Evolutionary conservation across 2,888 invertebrate species (phyloP).

Genomic region (Tetropium fuscum): DNA sequence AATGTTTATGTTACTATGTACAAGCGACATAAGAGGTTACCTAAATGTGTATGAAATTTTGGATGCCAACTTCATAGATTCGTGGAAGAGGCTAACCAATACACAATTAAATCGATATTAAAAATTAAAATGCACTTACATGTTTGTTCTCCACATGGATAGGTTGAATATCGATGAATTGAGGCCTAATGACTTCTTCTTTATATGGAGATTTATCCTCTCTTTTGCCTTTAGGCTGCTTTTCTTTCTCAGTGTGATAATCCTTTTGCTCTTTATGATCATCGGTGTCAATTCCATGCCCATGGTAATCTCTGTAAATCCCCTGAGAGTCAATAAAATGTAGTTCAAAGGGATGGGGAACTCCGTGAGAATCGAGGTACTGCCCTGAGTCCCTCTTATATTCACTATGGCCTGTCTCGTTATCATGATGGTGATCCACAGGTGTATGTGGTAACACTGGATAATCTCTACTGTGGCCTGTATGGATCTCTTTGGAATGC

Average conservation of each 20-base stretch:
- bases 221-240: constrained; percentile 38
- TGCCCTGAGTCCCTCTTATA: constrained; percentile 56
- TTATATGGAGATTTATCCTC: constrained; percentile 50
- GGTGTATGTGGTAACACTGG: constrained; percentile 56
- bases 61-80: too few species aligned
- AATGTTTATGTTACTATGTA: too few species aligned
- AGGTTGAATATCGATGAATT: constrained; percentile 62
- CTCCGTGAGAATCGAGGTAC: constrained; percentile 62
- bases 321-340: constrained; percentile 65
- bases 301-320: constrained; percentile 59
- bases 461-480: constrained; percentile 53
- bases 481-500: constrained; percentile 20
- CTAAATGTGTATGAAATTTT: too few species aligned
- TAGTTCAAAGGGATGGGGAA: constrained; percentile 61
- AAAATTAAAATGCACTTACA: constrained; percentile 56
- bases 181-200: constrained; percentile 53
- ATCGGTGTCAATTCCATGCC: constrained; percentile 56
- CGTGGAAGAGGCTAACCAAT: too few species aligned
- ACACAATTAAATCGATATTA: background rate
- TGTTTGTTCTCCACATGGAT: constrained; percentile 61
- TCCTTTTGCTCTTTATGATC: constrained; percentile 40
- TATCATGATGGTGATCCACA: constrained; percentile 48
- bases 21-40: too few species aligned
- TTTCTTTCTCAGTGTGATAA: constrained; percentile 40
- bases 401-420: constrained; percentile 36